These are phyloP conservation scores for Tenodera sinensis DNA, from an alignment of 2,888 invertebrate species.

Conservation along the genomic window DNA sequence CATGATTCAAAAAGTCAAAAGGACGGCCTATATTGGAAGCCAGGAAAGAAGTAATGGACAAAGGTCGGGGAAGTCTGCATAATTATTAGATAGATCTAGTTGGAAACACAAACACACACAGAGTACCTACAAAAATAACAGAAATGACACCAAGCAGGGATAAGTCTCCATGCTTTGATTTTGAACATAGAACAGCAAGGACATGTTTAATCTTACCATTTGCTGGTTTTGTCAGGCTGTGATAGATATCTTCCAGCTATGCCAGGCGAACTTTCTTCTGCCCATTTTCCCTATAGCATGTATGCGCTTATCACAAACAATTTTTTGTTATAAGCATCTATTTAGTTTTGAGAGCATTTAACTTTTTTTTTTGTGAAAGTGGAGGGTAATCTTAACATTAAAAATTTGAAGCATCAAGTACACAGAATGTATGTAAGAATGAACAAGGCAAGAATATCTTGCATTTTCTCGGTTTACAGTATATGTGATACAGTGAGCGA, in stretches of 20 bases:
- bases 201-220: constrained; percentile 31
- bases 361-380: neutral
- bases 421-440: neutral
- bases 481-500: too few relatives aligned
- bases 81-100: neutral
- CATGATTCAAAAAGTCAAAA: too few relatives aligned
- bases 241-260: constrained; percentile 42
- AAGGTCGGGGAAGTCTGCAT: too few relatives aligned
- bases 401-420: neutral
- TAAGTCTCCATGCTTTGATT: neutral
- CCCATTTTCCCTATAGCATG: constrained; percentile 56
- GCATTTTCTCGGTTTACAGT: neutral
- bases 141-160: neutral
- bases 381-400: neutral
- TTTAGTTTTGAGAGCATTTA: neutral
- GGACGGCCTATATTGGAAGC: too few relatives aligned
- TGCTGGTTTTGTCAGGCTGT: constrained; percentile 32
- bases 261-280: constrained; percentile 53
- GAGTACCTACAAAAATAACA: neutral
- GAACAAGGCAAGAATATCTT: neutral
- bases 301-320: constrained; percentile 28
- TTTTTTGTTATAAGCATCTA: neutral
- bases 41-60: too few relatives aligned
- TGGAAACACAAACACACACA: neutral
- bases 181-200: neutral